Evolutionary conservation across 2,113 vertebrate species (phyloP), one percentile per base, ranked within the genome.

Genomic region (Oceanodroma tethys): DNA sequence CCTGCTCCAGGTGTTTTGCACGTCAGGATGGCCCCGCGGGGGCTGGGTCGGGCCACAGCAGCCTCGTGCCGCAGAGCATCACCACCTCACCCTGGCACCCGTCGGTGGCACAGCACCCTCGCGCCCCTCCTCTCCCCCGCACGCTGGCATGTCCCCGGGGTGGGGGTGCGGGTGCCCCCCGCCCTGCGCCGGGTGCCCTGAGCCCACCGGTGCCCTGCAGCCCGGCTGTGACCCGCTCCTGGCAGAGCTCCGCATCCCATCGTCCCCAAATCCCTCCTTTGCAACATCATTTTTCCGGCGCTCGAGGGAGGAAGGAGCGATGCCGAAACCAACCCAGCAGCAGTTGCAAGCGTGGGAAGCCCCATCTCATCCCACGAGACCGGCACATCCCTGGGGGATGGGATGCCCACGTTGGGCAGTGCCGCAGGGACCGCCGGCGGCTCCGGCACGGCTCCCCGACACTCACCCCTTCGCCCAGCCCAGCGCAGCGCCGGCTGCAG

Each of bases 391-490:
- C 78, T 21, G 29, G 12, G 32, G 59, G 14, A 50, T 1, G 38
- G 84, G 26, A 43, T 56, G 53, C 45, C 63, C 27, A 2, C 4
- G 3, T 22, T 2, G 5, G 63, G 86, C 82, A 72, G 63, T 1
- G 10, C 73, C 9, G 1, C 6, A 1, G 71, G 52, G 32, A 38
- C 10, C 2, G 2, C n/a, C 4, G 18, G 48, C 6, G 2, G 58
- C 65, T 8, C 42, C 0, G 0, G 75, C 92, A 42, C 4, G 0
- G 38, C 66, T 58, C 38, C 2, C 75, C 10, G 10, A 42, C 29
- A 7, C 56, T 53, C 56, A 59, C 25, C 70, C 70, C 91, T 34
- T 71, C 29, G 7, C 74, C 94, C 70, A 34, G 86, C 45, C 91
- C 70, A 34, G 81, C 36, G 7, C 92, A 70, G 71, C 5, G 0